phyloP scores from a whole-genome alignment of 2,113 vertebrate species.

The Speoplatyrhinus poulsoni region DNA sequence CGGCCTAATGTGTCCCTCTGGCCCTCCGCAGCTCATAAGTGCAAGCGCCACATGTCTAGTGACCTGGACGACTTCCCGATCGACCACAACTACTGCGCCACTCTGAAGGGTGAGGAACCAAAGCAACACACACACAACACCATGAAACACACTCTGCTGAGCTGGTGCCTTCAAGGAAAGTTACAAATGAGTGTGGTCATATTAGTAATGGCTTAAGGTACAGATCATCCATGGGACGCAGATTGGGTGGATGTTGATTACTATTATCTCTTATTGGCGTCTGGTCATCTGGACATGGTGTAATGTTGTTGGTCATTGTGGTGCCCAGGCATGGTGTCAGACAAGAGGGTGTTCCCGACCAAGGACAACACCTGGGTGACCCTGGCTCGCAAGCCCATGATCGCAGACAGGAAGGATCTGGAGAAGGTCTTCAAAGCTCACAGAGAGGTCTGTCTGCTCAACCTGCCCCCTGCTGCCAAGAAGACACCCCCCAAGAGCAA shows the following conservation, averaged over 20 bases:
- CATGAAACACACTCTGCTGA: background rate
- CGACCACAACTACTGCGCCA: conserved; percentile 60
- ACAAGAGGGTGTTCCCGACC: conserved; percentile 74
- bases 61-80: conserved; percentile 59
- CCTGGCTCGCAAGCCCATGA: conserved; percentile 69
- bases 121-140: background rate
- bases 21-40: conserved; percentile 68
- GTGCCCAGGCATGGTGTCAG: conserved; percentile 70
- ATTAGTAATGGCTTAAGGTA: no score
- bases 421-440: conserved; percentile 76
- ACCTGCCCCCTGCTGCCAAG: conserved; percentile 69
- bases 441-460: conserved; percentile 70
- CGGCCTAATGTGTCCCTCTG: background rate
- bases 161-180: no score
- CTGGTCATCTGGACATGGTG: no score
- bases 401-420: conserved; percentile 70
- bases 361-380: conserved; percentile 77
- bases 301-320: background rate
- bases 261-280: no score
- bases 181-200: no score
- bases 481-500: conserved; percentile 36
- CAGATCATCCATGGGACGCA: no score
- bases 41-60: conserved; percentile 31
- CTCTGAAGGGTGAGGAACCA: conserved; percentile 70
- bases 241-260: no score